These are phyloP conservation scores for Ranitomeya variabilis DNA, from an alignment of 2,113 vertebrate species.

Conservation along the genomic window DNA sequence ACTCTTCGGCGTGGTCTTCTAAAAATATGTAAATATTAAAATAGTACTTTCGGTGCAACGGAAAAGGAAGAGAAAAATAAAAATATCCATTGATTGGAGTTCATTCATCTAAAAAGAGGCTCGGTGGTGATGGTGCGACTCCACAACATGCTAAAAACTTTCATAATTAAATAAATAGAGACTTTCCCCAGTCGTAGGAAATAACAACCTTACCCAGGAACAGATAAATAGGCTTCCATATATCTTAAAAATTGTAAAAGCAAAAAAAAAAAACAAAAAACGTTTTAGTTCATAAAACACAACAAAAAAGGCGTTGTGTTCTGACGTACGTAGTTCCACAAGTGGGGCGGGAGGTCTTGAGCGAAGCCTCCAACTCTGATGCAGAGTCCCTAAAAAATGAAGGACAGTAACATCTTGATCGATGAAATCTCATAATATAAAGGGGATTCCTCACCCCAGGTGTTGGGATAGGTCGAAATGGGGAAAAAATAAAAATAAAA, in stretches of 20 bases:
- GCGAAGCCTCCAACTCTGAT: constrained; percentile 34
- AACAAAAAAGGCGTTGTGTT: background rate
- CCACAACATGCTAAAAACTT: background rate
- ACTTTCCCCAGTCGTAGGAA: background rate
- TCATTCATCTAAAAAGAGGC: background rate
- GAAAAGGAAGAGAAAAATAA: background rate
- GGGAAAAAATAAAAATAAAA: background rate
- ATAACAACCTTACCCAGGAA: background rate
- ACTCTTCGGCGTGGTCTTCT: background rate
- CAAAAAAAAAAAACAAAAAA: background rate
- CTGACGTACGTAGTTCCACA: background rate
- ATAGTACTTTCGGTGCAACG: background rate
- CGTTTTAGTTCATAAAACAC: background rate
- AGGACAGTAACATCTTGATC: constrained; percentile 14
- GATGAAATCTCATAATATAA: constrained; percentile 19
- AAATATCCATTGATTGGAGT: background rate
- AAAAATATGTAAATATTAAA: background rate
- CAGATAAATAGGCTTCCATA: constrained; percentile 2
- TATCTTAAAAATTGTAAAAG: background rate
- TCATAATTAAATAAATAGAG: constrained; percentile 30
- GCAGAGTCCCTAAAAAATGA: constrained; percentile 34
- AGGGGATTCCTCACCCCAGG: background rate
- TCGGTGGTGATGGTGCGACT: background rate
- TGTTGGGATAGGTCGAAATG: constrained; percentile 3
- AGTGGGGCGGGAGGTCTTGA: background rate